Evolutionary conservation across 2,888 invertebrate species (phyloP), one percentile per base, ranked within the genome.

Genomic region (Oscheius myriophilus): DNA sequence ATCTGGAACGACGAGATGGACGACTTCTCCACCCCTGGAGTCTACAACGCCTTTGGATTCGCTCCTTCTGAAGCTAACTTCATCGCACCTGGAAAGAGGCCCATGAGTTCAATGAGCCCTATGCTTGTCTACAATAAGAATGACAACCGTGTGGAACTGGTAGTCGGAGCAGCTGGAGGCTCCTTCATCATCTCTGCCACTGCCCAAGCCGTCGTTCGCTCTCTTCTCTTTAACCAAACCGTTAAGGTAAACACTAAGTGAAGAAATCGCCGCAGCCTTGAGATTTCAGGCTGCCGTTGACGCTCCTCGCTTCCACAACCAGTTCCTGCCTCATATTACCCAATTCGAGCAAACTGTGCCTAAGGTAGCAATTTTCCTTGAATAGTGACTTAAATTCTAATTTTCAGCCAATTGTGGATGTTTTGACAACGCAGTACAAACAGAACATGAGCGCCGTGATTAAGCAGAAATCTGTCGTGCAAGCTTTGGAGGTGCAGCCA

Each of bases 51-150:
- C 16, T 88, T 85, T 72, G 88, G 87, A 39, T 82, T 87, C 49
- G 82, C 83, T 18, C 92, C 95, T 0, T 93, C 93, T 0, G 91
- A 91, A 0, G 91, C 92, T 1, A 96, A 96, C 88, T 92, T 91
- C 87, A 91, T 95, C 54, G 89, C 88, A 26, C 93, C 94, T 0
- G 91, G 92, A 2, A 93, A 93, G 85, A 90, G 92, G 49, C 93
- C 95, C 0, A 89, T 94, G 81, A 95, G 95, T 26, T 95, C 95
- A 0, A 95, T 95, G 93, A 91, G 91, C 70, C 95, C 96, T 0
- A 90, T 91, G 25, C 91, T 96, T 61, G 88, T 95, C n/a, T 87
- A 92, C 2, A 90, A 92, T 78, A 87, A 25, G 88, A 75, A 78
- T 18, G 87, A 91, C 16, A 89, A 91, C 57, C 23, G 54, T 41